Percentiles rank a stretch among this genome's conserved stretches.
phyloP scores from a whole-genome alignment of 92 coral and sea anemone genomes.

The Epizoanthus illoricatus region DNA sequence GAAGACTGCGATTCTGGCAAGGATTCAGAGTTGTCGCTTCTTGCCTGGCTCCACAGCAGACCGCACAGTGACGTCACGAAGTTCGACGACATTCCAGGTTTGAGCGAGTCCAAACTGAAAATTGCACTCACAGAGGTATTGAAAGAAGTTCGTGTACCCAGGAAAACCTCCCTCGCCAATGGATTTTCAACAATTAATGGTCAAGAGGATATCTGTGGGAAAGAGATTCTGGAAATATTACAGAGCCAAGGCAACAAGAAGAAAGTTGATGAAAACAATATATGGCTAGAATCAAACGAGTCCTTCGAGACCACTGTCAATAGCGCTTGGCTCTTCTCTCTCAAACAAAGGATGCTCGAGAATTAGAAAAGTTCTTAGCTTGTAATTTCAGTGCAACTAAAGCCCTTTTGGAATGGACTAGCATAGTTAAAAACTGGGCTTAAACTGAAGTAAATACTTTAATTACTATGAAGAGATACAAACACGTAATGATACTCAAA shows the following conservation, averaged over 20 bases:
- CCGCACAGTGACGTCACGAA: slow-evolving; percentile 6
- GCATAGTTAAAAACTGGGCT: slow-evolving; percentile 14
- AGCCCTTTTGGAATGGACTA: slow-evolving; percentile 17
- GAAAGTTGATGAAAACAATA: not conserved
- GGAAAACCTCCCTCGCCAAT: not conserved
- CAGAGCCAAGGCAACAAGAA: not conserved
- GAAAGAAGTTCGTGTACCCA: not conserved
- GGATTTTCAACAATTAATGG: not conserved
- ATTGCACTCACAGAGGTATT: not conserved
- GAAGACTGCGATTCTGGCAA: not conserved
- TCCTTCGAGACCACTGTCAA: not conserved
- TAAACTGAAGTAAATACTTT: not conserved
- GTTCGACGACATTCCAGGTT: slow-evolving; percentile 16
- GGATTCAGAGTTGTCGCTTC: slow-evolving; percentile 1
- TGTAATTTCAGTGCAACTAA: not conserved
- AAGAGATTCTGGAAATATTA: not conserved
- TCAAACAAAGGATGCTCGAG: not conserved
- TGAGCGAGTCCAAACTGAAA: slow-evolving; percentile 18
- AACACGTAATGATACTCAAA: too few species aligned
- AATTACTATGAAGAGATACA: too few species aligned
- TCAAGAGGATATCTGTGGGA: not conserved
- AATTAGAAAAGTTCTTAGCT: not conserved
- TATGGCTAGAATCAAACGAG: not conserved
- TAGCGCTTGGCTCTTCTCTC: slow-evolving; percentile 14
- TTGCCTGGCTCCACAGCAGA: slow-evolving; percentile 26